A percentile compares a stretch with the other conserved stretches of the same genome.
Evolutionary conservation across 2,113 vertebrate species (phyloP).

Genomic region (Morone chrysops): DNA sequence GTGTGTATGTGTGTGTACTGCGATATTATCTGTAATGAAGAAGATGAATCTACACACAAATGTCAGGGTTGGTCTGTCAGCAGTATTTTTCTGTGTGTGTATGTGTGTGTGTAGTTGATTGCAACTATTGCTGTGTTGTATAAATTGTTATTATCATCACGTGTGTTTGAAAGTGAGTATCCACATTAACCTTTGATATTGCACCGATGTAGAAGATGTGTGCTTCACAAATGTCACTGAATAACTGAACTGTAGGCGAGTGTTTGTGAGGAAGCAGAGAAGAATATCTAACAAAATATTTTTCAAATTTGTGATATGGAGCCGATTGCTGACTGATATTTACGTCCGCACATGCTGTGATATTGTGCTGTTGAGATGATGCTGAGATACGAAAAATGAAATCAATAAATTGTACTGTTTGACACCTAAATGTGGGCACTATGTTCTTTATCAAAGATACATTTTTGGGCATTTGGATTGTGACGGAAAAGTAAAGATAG

Average conservation of each 20-base stretch:
- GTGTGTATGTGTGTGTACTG: background rate
- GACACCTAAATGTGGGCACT: background rate
- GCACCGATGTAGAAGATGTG: slow-evolving; percentile 19
- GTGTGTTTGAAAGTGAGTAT: slow-evolving; percentile 19
- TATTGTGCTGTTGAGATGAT: background rate
- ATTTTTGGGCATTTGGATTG: background rate
- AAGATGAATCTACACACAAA: slow-evolving; percentile 26
- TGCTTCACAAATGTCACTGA: slow-evolving; percentile 23
- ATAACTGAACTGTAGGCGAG: background rate
- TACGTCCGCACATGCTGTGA: slow-evolving; percentile 38
- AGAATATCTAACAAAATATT: background rate
- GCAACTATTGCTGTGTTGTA: slow-evolving; percentile 17
- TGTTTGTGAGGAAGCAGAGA: background rate
- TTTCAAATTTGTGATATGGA: slow-evolving; percentile 3
- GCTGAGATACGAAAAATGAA: background rate
- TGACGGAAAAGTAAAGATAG: background rate
- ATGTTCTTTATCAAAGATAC: background rate
- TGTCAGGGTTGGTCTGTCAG: slow-evolving; percentile 11
- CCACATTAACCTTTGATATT: slow-evolving; percentile 15
- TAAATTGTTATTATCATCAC: slow-evolving; percentile 20
- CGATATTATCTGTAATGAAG: background rate
- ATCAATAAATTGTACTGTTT: slow-evolving; percentile 51
- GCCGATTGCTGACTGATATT: slow-evolving; percentile 4
- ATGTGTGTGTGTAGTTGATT: slow-evolving; percentile 14
- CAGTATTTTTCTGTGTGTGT: slow-evolving; percentile 2